phyloP scores from a whole-genome alignment of 92 coral and sea anemone genomes.

The Heliopora coerulea region DNA sequence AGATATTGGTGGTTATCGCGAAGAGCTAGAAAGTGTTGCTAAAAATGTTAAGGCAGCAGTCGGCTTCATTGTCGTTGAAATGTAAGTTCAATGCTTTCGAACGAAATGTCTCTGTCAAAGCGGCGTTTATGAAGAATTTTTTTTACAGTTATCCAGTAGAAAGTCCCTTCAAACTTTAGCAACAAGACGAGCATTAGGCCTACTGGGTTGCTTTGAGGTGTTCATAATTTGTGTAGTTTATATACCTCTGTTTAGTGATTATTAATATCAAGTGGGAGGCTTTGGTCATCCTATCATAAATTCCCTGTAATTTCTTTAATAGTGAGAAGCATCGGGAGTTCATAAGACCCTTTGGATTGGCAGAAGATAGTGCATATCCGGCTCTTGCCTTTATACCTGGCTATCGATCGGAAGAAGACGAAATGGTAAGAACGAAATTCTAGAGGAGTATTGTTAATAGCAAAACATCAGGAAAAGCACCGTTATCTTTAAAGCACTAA shows the following conservation, averaged over 20 bases:
- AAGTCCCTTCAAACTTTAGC: too few species aligned
- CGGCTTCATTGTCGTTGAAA: constrained; percentile 68
- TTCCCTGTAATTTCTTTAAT: neutral
- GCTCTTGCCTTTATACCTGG: constrained; percentile 65
- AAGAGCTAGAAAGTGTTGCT: constrained; percentile 48
- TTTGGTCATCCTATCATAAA: neutral
- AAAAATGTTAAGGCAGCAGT: constrained; percentile 48
- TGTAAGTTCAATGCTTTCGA: constrained; percentile 47
- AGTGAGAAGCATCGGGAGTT: constrained; percentile 61
- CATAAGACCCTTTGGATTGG: constrained; percentile 57
- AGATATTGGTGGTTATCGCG: constrained; percentile 20
- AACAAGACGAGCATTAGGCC: too few species aligned
- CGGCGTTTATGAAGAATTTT: too few species aligned
- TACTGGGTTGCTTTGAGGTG: too few species aligned
- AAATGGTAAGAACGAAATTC: neutral
- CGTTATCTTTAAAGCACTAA: too few species aligned
- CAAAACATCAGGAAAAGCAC: too few species aligned
- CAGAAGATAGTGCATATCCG: constrained; percentile 56
- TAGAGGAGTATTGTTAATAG: too few species aligned
- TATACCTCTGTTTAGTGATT: too few species aligned
- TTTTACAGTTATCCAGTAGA: too few species aligned
- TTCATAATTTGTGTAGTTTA: too few species aligned
- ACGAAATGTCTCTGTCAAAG: neutral
- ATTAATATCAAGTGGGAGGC: too few species aligned
- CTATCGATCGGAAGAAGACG: constrained; percentile 28